phyloP scores from a whole-genome alignment of 2,113 vertebrate species.

The Monarcha castaneiventris region DNA sequence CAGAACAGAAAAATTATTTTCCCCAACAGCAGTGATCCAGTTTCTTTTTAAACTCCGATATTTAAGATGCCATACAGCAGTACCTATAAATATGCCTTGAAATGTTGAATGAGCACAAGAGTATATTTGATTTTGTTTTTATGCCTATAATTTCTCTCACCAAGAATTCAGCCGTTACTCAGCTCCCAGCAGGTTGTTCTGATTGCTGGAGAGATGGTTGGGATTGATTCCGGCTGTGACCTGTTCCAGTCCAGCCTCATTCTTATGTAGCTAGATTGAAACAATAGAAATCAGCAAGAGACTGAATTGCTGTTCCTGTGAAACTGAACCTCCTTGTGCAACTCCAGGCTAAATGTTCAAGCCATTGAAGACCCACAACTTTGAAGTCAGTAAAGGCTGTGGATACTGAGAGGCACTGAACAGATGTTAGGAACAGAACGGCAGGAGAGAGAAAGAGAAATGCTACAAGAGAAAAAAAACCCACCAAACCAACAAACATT shows the following conservation, averaged over 20 bases:
- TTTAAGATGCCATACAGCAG: constrained; percentile 18
- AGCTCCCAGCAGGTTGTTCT: constrained; percentile 28
- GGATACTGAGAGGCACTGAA: neutral
- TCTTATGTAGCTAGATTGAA: neutral
- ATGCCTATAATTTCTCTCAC: constrained; percentile 39
- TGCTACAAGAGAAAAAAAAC: neutral
- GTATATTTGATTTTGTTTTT: constrained; percentile 58
- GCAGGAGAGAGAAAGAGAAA: neutral
- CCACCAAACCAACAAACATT: neutral
- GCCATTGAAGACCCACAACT: neutral
- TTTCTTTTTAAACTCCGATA: constrained; percentile 5
- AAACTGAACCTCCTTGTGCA: neutral
- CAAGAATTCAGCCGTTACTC: constrained; percentile 39
- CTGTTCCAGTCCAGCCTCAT: neutral
- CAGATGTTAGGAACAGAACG: neutral
- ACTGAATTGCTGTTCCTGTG: neutral
- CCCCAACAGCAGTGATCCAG: neutral
- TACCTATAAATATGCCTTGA: constrained; percentile 47
- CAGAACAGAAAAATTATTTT: neutral
- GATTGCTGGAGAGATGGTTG: constrained; percentile 38
- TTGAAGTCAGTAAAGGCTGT: neutral
- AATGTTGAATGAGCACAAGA: constrained; percentile 33
- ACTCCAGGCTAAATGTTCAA: neutral
- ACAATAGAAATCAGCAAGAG: constrained; percentile 30
- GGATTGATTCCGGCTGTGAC: constrained; percentile 30